Base-by-base conservation (phyloP, 1,140 invertebrate genomes). In the Drosophila subpulchrella region DNA sequence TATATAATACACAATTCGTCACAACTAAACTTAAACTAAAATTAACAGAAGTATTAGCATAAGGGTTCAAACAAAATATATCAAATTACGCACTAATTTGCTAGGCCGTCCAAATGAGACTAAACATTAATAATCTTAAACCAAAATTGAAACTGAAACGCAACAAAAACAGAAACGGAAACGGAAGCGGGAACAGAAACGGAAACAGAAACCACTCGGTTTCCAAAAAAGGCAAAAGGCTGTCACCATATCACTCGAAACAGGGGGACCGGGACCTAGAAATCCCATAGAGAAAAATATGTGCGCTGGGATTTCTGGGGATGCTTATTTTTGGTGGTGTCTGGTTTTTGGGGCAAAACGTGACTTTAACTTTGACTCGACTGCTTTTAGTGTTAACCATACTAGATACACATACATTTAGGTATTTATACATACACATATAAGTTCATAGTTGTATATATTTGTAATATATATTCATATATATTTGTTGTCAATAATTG, bases 1-100 rank as follows among this genome's bases (percentile, higher is more conserved):
- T 74, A 88, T 88, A 89, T 89, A 84, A 84, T 88, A 88, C 85
- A 88, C 84, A 88, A 88, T 75, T 84, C 55, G 83, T 88, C 83
- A 88, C 83, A 88, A 80, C 82, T 86, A 78, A 86, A 86, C 84
- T 88, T 80, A 88, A 77, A 83, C 72, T 88, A 83, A 76, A 86
- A 83, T 83, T 89, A 89, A 83, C 83, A 88, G 60, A 83, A 39
- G 67, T 15, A 72, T 77, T 63, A 68, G 55, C 50, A 65, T 67
- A 66, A 57, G 44, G 34, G 63, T 36, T 63, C 50, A 85, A 84
- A 81, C 78, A 78, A 85, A 82, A 80, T 78, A 81, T 57, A 30
- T 27, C 27, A 48, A 47, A 53, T 63, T 67, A 50, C 41, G 39
- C 15, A n/a, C 65, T 71, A 75, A 63, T 75, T 68, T 62, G 51